Conservation (phyloP, 1,140 invertebrate genomes). For the Halesus radiatus region DNA sequence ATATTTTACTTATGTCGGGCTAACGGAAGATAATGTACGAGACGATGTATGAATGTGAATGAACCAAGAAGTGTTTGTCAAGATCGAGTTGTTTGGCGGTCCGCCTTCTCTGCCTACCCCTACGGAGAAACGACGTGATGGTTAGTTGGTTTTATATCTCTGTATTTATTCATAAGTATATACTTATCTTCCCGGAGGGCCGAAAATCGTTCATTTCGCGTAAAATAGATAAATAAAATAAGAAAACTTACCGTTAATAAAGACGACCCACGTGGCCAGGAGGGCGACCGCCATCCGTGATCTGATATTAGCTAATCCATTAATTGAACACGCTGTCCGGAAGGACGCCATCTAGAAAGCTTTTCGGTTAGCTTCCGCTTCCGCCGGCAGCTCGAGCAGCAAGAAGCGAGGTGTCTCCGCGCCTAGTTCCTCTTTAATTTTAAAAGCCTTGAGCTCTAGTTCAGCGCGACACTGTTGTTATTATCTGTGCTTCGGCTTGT, state of each 20-base stretch:
- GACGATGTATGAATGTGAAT: no score
- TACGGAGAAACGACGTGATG: no score
- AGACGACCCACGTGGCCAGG: conserved; percentile 42
- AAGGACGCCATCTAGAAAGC: conserved; percentile 40
- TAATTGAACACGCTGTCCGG: conserved; percentile 35
- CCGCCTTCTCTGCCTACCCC: no score
- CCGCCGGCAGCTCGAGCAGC: conserved; percentile 4
- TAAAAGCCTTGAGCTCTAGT: conserved; percentile 17
- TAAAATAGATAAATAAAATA: not conserved
- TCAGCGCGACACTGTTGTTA: not conserved
- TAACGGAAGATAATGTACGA: no score
- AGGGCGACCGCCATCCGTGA: conserved; percentile 33
- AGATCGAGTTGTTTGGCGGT: no score
- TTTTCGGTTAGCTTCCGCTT: conserved; percentile 37
- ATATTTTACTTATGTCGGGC: no score
- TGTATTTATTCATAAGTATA: no score
- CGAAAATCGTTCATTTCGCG: no score
- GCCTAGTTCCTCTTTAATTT: conserved; percentile 18
- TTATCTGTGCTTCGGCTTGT: not conserved
- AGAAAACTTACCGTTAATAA: conserved; percentile 47
- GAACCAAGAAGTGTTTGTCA: no score
- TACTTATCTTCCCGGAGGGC: no score
- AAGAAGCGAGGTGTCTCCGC: conserved; percentile 19
- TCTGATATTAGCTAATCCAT: conserved; percentile 37
- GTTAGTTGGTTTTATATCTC: no score